Evolutionary conservation across 2,797 vertebrate species (phyloP).

Genomic region (Semaprochilodus insignis): DNA sequence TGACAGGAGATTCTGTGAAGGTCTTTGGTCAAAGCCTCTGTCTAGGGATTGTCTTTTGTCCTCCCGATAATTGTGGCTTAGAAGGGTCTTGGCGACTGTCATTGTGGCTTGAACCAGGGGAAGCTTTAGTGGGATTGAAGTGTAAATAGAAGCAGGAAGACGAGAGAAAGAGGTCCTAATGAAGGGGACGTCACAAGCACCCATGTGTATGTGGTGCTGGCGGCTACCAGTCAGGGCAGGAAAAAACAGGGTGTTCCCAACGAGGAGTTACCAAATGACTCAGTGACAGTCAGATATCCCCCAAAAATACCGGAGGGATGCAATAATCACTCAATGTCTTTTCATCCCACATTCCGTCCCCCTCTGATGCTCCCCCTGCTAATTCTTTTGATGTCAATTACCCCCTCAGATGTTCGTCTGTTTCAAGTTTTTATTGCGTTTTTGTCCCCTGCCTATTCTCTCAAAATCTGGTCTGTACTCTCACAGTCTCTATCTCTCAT

Average conservation of each 20-base stretch:
- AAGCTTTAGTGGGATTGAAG: not conserved
- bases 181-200: not conserved
- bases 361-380: not conserved
- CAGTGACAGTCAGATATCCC: not conserved
- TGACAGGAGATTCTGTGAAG: not conserved
- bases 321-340: conserved; percentile 46
- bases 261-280: not conserved
- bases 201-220: conserved; percentile 1
- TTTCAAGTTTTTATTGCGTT: conserved; percentile 28
- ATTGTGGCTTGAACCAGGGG: not conserved
- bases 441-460: not conserved
- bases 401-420: conserved; percentile 24
- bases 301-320: conserved; percentile 32
- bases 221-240: not conserved
- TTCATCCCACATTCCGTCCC: conserved; percentile 23
- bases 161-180: not conserved
- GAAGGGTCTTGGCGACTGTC: not conserved
- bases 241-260: not conserved
- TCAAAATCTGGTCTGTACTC: not conserved
- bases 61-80: conserved; percentile 8
- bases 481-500: not conserved
- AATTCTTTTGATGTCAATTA: conserved; percentile 42
- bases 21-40: not conserved
- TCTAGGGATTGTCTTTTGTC: conserved; percentile 5
- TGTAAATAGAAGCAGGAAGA: conserved; percentile 11